Conservation (phyloP, 1,140 invertebrate genomes). For the Drosophila bocqueti region DNA sequence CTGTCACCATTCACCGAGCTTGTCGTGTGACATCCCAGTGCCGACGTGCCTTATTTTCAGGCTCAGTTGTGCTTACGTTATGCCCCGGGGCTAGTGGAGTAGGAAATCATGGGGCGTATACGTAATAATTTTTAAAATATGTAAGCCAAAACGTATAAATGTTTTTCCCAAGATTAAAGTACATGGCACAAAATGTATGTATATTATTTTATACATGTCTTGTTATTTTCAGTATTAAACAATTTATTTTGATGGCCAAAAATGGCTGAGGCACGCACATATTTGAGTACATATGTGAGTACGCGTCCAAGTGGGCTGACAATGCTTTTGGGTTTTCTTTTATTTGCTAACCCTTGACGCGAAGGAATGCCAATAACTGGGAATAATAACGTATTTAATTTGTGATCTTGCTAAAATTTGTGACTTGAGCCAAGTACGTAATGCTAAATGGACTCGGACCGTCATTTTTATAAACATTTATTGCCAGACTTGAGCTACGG, state of each 20-base stretch:
- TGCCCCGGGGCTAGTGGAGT: neutral
- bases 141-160: neutral
- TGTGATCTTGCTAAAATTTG: neutral
- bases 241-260: slow-evolving; percentile 12
- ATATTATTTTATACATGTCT: neutral
- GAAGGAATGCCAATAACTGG: neutral
- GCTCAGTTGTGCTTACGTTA: neutral
- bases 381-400: neutral
- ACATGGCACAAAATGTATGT: neutral
- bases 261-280: slow-evolving; percentile 5
- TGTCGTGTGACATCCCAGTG: neutral
- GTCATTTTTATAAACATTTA: slow-evolving; percentile 1
- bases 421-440: neutral
- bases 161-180: neutral
- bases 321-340: neutral
- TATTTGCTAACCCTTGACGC: slow-evolving; percentile 2
- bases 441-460: neutral
- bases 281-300: neutral
- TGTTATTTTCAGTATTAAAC: neutral
- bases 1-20: slow-evolving; percentile 3
- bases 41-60: slow-evolving; percentile 5
- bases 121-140: slow-evolving; percentile 1
- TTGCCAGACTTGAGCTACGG: too few species aligned
- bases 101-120: neutral
- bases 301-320: neutral